Evolutionary conservation across 2,888 invertebrate genomes (phyloP).

Genomic region (Pyrrhosoma nymphula): DNA sequence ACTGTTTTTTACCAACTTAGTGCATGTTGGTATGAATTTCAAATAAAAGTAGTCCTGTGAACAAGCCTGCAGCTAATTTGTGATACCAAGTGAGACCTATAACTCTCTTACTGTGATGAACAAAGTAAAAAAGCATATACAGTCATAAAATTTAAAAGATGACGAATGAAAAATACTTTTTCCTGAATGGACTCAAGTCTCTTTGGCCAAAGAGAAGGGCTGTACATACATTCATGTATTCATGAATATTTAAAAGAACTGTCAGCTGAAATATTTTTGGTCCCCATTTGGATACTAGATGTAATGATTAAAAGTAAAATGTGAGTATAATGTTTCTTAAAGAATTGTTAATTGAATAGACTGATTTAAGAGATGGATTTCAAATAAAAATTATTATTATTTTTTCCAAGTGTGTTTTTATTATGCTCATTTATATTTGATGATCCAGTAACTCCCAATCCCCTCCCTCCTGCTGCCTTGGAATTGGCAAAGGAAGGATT

Average conservation of each 20-base stretch:
- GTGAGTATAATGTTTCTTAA: not conserved
- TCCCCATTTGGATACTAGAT: too few relatives aligned
- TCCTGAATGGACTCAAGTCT: not conserved
- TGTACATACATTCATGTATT: not conserved
- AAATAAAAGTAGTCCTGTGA: not conserved
- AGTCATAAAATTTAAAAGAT: not conserved
- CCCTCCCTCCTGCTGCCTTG: too few relatives aligned
- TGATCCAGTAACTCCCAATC: not conserved
- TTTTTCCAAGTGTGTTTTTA: not conserved
- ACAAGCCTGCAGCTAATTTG: not conserved
- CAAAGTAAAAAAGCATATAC: not conserved
- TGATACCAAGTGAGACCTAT: not conserved
- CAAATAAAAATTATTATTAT: not conserved
- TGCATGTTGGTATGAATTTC: not conserved
- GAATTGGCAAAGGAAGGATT: too few relatives aligned
- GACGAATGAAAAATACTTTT: not conserved
- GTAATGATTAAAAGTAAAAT: too few relatives aligned
- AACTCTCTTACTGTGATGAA: not conserved
- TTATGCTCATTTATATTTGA: not conserved
- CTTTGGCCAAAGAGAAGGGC: not conserved
- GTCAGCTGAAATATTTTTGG: not conserved
- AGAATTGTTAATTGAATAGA: not conserved
- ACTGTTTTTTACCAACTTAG: not conserved
- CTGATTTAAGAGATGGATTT: not conserved
- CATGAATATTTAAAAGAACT: not conserved